These are phyloP conservation scores for Sardinella longiceps DNA, from an alignment of 2,797 vertebrate genomes.

Conservation along the genomic window DNA sequence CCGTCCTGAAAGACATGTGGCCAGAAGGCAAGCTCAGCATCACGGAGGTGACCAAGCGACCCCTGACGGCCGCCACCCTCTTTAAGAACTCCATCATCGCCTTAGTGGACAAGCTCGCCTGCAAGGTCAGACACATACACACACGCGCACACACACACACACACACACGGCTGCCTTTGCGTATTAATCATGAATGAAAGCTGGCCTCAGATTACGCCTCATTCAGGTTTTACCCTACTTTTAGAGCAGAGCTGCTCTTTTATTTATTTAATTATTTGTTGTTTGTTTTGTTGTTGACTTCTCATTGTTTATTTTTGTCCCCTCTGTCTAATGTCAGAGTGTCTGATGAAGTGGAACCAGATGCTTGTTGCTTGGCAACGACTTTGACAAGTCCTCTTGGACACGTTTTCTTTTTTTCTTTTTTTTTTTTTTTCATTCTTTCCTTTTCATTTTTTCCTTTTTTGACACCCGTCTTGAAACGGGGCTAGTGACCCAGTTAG, in stretches of 20 bases:
- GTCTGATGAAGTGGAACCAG: neutral
- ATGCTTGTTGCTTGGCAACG: conserved; percentile 37
- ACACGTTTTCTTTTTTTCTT: conserved; percentile 24
- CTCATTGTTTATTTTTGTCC: neutral
- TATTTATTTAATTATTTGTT: neutral
- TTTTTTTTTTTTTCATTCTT: conserved; percentile 26
- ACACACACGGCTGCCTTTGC: neutral
- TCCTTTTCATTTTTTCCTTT: conserved; percentile 24
- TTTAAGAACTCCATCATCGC: conserved; percentile 96
- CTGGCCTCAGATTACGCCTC: neutral
- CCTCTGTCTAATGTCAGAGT: neutral
- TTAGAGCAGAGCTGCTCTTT: neutral
- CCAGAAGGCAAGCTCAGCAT: conserved; percentile 90
- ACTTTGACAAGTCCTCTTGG: conserved; percentile 28
- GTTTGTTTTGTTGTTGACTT: neutral
- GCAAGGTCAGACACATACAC: conserved; percentile 79
- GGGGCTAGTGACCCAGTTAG: conserved; percentile 17
- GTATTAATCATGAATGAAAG: conserved; percentile 12
- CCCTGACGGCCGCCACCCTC: conserved; percentile 85
- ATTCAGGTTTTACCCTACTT: conserved; percentile 13
- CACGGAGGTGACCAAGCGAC: conserved; percentile 92
- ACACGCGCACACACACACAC: neutral
- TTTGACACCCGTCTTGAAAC: conserved; percentile 8
- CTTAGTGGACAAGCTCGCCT: conserved; percentile 87
- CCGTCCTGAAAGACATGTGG: conserved; percentile 88